Evolutionary conservation across 2,797 vertebrate species (phyloP).

Genomic region (Potorous gilbertii): DNA sequence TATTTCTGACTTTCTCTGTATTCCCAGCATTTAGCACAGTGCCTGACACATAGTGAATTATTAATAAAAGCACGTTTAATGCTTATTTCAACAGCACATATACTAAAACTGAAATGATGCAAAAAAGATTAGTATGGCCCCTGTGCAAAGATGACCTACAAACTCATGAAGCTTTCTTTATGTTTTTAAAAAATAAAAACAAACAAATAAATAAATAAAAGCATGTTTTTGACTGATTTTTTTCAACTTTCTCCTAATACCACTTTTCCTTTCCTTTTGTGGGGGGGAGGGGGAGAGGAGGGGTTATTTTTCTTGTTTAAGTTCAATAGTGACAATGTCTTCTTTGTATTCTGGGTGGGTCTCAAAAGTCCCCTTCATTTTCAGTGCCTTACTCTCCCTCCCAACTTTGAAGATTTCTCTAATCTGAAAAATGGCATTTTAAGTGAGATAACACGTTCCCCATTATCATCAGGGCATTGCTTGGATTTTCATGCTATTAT

Average conservation of each 20-base stretch:
- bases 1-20: not conserved
- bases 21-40: not conserved
- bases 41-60: not conserved
- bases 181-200: not conserved
- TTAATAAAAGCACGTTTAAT: not conserved
- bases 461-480: slow-evolving; percentile 40
- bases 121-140: not conserved
- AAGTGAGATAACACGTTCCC: slow-evolving; percentile 51
- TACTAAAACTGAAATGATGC: not conserved
- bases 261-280: not conserved
- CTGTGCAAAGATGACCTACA: not conserved
- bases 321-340: not conserved
- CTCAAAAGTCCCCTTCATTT: not conserved
- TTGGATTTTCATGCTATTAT: not conserved
- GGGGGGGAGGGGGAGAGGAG: too few relatives aligned
- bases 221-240: not conserved
- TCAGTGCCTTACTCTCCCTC: slow-evolving; percentile 26
- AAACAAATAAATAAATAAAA: not conserved
- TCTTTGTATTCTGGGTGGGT: not conserved
- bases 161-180: not conserved
- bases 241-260: not conserved
- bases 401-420: slow-evolving; percentile 55
- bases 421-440: slow-evolving; percentile 56
- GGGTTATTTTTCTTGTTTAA: not conserved
- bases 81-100: not conserved